Base-by-base conservation (phyloP, 2,113 vertebrate genomes). In the Ptychochromis oligacanthus region DNA sequence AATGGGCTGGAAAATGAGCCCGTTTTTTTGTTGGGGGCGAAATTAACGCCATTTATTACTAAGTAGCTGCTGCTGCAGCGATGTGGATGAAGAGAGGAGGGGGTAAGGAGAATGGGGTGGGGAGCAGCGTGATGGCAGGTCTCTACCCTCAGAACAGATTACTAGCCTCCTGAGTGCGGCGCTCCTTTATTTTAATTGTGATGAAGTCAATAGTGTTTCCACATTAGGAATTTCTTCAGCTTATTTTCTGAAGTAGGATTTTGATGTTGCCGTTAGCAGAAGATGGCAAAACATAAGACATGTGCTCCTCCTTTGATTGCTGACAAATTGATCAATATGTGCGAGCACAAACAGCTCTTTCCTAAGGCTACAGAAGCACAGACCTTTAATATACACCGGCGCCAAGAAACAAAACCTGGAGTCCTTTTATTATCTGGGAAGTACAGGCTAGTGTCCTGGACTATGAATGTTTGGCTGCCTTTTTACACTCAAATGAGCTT, bases 1-100 rank as follows among this genome's bases (percentile, higher is more conserved):
- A 96, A 95, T 93, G 94, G 88, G 60, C 92, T 93, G 93, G 89
- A 95, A 95, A 95, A 94, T 94, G 72, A 93, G 89, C 58, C 84
- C 67, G 61, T 14, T 49, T 80, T 67, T 93, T 91, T 83, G 72
- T 80, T 84, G 38, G 77, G 81, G 76, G 88, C 8, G 43, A 90
- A 91, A 94, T 93, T 93, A 94, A 90, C 79, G 85, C 86, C 84
- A 92, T 94, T 93, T 92, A 93, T 95, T 93, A 93, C 82, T 81
- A 92, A 92, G 91, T 88, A 90, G 86, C 87, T 87, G 61, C 81
- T 57, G 75, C 77, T 20, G 24, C 49, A 24, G 17, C 76, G 85
- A 72, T 49, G 62, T 82, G 67, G 43, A 80, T 75, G 76, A 40
- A 58, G 77, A 55, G 46, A 65, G 28, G 62, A 54, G 26, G 18